Base-by-base conservation (phyloP, 2,888 invertebrate genomes). In the Molorchus minor region DNA sequence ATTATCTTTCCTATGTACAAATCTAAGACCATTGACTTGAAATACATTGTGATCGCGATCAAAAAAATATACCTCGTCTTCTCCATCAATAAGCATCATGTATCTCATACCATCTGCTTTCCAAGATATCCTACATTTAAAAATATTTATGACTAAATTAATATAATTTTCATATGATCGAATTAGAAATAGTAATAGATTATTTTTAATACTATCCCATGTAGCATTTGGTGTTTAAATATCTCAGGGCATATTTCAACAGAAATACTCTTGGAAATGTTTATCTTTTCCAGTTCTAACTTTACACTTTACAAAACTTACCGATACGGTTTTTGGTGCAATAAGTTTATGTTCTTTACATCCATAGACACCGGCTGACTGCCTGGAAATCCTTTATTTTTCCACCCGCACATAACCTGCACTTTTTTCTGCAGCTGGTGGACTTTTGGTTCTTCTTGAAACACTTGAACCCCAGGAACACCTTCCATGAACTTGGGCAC, bases 41-140 rank as follows among this genome's bases (percentile, higher is more conserved):
- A 94, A 99, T 43, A 95, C 90, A 69, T 92, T 91, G 81, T 97
- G 91, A 81, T 99, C 96, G 75, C 99, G 86, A 83, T 99, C 99
- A 73, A 98, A 83, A 83, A 98, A 95, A 77, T 91, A 99, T 12
- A 97, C 87, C 76, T 95, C 89, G 65, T 91, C 86, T 68, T 88
- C 87, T 16, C 90, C 92, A 71, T 94, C 89, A 65, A 99, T 95
- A 36, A 97, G 82, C 94, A 99, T 94, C 93, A 99, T 93, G 79
- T 96, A 99, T 74, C 97, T 92, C 25, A 92, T 93, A 30, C 99
- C 99, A 80, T 99, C 99, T 7, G 99, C 99, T 79, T 99, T 99
- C 99, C 99, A 99, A 1, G 98, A 98, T 0, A 99, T 98, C 77
- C 90, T 88, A 45, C 33, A 68, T 63, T 46, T 5, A 12, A 49